A percentile compares a stretch with the other conserved stretches of the same genome.
Conservation (phyloP, 1,140 invertebrate species). For the Wiebesia pumilae region DNA sequence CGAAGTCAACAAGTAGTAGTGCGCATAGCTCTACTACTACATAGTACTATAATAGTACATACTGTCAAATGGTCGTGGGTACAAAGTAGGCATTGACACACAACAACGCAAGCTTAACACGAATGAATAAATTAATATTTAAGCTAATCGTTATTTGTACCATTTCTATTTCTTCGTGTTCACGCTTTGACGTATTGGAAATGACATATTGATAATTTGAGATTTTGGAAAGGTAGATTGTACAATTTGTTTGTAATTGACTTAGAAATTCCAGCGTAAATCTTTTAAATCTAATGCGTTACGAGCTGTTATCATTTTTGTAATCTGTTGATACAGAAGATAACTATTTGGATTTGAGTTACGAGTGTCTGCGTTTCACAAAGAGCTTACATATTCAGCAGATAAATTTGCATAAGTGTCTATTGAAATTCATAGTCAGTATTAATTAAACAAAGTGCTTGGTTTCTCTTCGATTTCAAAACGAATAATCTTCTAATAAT, state of each 20-base stretch:
- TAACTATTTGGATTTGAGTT: conserved; percentile 1
- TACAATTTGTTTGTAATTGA: neutral
- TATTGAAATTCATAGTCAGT: neutral
- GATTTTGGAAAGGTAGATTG: neutral
- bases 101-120: neutral
- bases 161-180: neutral
- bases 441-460: neutral
- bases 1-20: neutral
- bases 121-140: neutral
- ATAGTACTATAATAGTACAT: neutral
- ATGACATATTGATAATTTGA: neutral
- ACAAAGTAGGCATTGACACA: neutral
- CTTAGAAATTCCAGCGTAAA: neutral
- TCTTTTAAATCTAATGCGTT: neutral
- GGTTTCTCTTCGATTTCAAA: neutral
- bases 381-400: neutral
- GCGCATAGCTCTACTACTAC: neutral
- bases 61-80: neutral
- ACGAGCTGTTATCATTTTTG: neutral
- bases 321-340: neutral
- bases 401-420: neutral
- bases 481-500: neutral
- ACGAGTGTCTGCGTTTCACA: neutral
- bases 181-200: neutral
- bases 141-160: neutral